A percentile compares a stretch with the other conserved stretches of the same genome.
These are phyloP conservation scores for Amphibalanus amphitrite DNA, from an alignment of 1,140 invertebrate species.

Conservation along the genomic window DNA sequence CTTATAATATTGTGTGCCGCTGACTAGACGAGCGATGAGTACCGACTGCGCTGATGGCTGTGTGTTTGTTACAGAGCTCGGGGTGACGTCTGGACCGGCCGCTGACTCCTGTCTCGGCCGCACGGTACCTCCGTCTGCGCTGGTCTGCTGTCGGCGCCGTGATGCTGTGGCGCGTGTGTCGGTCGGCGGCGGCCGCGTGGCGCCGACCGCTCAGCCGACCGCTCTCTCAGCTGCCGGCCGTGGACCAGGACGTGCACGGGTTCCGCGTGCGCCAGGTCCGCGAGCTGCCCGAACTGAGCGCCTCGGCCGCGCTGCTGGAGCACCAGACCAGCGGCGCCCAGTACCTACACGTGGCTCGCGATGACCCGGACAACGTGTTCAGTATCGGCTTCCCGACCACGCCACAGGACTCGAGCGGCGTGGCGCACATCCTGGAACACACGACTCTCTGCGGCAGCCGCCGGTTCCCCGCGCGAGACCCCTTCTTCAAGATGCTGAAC, in stretches of 20 bases:
- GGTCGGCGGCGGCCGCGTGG: background rate
- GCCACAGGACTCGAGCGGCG: constrained; percentile 69
- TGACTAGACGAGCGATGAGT: no score
- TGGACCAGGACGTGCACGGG: constrained; percentile 20
- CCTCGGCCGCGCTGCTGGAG: constrained; percentile 53
- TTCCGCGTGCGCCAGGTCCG: constrained; percentile 24
- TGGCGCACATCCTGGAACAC: constrained; percentile 89
- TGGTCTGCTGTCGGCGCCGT: no score
- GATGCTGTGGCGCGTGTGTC: no score
- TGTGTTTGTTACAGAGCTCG: no score
- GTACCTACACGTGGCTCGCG: constrained; percentile 70
- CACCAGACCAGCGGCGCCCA: constrained; percentile 62
- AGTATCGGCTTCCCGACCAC: constrained; percentile 78
- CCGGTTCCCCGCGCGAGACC: constrained; percentile 67
- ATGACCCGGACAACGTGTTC: constrained; percentile 81
- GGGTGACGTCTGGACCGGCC: no score
- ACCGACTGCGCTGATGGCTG: no score
- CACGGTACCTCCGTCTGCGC: no score
- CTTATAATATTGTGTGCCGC: no score
- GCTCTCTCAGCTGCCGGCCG: constrained; percentile 3
- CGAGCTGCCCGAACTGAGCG: constrained; percentile 41
- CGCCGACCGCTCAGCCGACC: background rate
- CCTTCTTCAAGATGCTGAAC: constrained; percentile 91
- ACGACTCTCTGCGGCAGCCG: constrained; percentile 74
- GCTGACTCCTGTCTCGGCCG: no score